Percentiles rank a stretch among this genome's conserved stretches.
These are phyloP conservation scores for Eriosoma lanigerum DNA, from an alignment of 1,140 invertebrate species.

Conservation along the genomic window DNA sequence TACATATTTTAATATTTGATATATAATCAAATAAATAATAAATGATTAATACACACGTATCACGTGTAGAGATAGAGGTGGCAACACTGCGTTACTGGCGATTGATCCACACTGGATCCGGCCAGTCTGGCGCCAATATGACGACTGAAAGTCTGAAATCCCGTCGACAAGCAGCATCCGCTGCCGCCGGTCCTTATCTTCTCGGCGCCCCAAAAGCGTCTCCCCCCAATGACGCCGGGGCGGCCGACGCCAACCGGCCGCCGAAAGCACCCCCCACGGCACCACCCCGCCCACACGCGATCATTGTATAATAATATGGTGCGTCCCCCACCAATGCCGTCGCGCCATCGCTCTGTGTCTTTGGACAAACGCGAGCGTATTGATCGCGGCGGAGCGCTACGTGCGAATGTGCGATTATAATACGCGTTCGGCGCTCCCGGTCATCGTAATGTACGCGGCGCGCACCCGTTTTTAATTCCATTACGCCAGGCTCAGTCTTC, in stretches of 20 bases:
- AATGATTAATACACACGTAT: too few relatives aligned
- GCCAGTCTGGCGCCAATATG: slow-evolving; percentile 50
- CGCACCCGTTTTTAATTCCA: slow-evolving; percentile 39
- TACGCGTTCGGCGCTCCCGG: background rate
- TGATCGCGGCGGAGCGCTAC: slow-evolving; percentile 27
- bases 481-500: slow-evolving; percentile 46
- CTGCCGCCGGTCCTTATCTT: slow-evolving; percentile 41
- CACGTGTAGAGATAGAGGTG: background rate
- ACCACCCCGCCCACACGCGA: background rate
- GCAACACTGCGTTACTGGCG: slow-evolving; percentile 28
- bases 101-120: slow-evolving; percentile 49
- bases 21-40: too few relatives aligned
- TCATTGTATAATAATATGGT: background rate
- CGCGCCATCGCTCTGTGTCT: background rate
- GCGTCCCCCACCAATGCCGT: background rate
- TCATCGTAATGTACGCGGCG: background rate
- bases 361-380: slow-evolving; percentile 20
- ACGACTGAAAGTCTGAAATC: slow-evolving; percentile 52
- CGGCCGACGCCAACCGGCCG: slow-evolving; percentile 23
- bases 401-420: slow-evolving; percentile 28
- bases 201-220: slow-evolving; percentile 39
- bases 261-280: background rate
- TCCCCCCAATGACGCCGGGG: slow-evolving; percentile 15
- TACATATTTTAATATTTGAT: too few relatives aligned
- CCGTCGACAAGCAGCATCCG: slow-evolving; percentile 37